phyloP scores from a whole-genome alignment of 2,888 invertebrate species.

The Germaria angustata region DNA sequence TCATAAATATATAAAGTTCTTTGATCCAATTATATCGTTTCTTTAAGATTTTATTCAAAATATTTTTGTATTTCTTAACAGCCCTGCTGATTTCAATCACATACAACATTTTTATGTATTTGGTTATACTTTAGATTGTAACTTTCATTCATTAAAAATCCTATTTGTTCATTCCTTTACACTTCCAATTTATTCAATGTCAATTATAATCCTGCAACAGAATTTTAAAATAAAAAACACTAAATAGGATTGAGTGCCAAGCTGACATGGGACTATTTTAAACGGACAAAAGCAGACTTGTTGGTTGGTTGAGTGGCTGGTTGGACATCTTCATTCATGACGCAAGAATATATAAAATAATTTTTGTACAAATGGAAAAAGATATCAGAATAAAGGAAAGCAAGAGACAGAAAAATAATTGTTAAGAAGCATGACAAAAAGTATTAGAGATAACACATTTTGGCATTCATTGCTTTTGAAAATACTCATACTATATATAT shows the following conservation, averaged over 20 bases:
- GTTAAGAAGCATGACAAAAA: background rate
- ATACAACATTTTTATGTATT: too few relatives aligned
- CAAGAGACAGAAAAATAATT: too few relatives aligned
- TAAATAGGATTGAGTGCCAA: background rate
- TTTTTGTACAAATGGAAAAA: too few relatives aligned
- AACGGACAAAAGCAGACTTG: too few relatives aligned
- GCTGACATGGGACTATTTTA: too few relatives aligned
- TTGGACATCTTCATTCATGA: too few relatives aligned
- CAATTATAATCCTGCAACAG: background rate
- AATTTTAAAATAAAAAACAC: background rate
- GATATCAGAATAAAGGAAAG: background rate
- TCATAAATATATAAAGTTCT: background rate
- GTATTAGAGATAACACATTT: conserved; percentile 25
- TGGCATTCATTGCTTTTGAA: conserved; percentile 24
- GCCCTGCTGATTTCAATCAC: conserved; percentile 20
- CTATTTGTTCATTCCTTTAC: too few relatives aligned
- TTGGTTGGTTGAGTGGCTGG: background rate
- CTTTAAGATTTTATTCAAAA: too few relatives aligned
- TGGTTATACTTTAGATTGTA: background rate
- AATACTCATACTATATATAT: too few relatives aligned
- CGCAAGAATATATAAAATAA: too few relatives aligned
- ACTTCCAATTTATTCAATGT: background rate
- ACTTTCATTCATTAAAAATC: conserved; percentile 16
- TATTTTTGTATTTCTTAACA: too few relatives aligned
- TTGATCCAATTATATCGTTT: background rate